Evolutionary conservation across 2,113 vertebrate species (phyloP).

Genomic region (Grammomys dolichurus): DNA sequence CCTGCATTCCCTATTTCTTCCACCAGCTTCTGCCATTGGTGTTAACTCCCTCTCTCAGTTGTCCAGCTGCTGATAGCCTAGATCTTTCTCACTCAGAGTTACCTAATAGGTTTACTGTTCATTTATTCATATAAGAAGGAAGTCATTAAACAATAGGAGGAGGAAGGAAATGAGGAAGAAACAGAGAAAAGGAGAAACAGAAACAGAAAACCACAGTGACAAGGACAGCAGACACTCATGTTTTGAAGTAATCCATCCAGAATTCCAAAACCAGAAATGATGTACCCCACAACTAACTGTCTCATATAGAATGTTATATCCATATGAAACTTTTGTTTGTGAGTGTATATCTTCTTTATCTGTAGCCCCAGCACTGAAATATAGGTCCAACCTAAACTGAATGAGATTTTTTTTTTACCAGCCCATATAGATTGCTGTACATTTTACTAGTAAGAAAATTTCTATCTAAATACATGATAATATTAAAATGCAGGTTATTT

Average conservation of each 20-base stretch:
- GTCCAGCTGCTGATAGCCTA: neutral
- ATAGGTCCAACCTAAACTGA: neutral
- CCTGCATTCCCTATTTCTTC: fast-evolving
- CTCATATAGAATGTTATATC: fast-evolving
- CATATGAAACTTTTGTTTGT: neutral
- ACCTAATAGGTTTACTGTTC: neutral
- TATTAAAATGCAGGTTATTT: neutral
- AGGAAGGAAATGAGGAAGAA: neutral
- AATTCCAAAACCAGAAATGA: neutral
- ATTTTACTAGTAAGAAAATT: neutral
- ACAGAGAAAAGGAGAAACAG: neutral
- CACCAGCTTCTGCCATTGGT: no score
- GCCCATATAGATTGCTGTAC: neutral
- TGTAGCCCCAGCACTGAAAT: neutral
- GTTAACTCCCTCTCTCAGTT: neutral
- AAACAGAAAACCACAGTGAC: neutral
- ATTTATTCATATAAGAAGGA: neutral
- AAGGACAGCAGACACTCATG: neutral
- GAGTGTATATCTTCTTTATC: neutral
- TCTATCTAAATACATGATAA: neutral
- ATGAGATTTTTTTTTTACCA: neutral
- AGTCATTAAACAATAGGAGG: neutral
- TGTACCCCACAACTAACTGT: neutral
- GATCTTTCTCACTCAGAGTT: neutral
- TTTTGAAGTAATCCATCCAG: neutral